phyloP scores from a whole-genome alignment of 2,797 vertebrate genomes.

The Anguilla anguilla region DNA sequence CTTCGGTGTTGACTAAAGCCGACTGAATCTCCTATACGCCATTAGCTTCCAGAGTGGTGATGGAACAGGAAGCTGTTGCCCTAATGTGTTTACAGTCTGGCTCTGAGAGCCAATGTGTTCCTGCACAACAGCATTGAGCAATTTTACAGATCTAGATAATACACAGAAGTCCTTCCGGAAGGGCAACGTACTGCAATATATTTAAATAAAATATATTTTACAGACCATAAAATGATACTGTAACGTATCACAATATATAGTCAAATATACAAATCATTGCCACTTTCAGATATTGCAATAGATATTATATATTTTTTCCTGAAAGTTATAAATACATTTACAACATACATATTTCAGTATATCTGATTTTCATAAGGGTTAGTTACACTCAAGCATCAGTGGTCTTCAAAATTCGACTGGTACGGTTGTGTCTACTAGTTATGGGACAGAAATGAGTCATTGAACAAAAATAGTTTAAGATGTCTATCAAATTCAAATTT shows the following conservation, averaged over 20 bases:
- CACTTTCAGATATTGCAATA: no score
- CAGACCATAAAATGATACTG: no score
- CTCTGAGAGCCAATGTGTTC: constrained; percentile 43
- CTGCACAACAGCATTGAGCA: constrained; percentile 35
- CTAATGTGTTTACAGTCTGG: constrained; percentile 48
- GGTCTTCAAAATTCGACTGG: constrained; percentile 2
- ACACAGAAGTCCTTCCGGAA: not conserved
- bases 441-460: no score
- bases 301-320: no score
- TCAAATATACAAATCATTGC: no score
- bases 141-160: constrained; percentile 25
- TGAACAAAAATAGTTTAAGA: no score
- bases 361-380: not conserved
- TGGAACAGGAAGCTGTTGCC: constrained; percentile 25
- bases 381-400: constrained; percentile 2
- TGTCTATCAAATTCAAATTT: no score
- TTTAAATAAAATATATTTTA: no score
- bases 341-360: no score
- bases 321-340: no score
- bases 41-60: constrained; percentile 41
- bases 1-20: constrained; percentile 16
- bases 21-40: constrained; percentile 42
- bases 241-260: no score
- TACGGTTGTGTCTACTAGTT: not conserved
- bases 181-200: no score